Evolutionary conservation across 2,888 invertebrate genomes (phyloP), one percentile per base, ranked within the genome.

Genomic region (Tineola bisselliella): DNA sequence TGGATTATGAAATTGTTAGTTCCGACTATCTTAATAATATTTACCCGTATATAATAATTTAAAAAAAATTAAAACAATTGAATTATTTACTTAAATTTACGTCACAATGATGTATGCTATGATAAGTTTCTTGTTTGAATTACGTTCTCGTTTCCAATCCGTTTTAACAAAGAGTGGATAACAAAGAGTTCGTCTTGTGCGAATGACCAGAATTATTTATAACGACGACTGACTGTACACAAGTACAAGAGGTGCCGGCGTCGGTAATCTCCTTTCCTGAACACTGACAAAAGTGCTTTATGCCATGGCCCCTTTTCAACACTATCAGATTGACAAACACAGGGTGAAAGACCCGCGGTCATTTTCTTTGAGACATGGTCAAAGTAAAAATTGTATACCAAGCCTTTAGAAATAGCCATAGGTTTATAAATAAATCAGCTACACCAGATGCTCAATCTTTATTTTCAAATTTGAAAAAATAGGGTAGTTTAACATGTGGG

Each of bases 171-270:
- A 48, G 48, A 15, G 48, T 48, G 15, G 15, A 3, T 15, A 48
- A 12, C 38, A 2, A 13, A 17, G 48, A 48, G 15, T 48, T 48
- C 15, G 48, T 48, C 48, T 48, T 17, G 48, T 48, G 48, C 48
- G 17, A 48, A 48, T 48, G 48, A 48, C 15, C 13, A 48, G 48
- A 48, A 48, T 48, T 48, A 48, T 48, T 48, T 48, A 48, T 48
- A 48, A 48, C 1, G 48, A 10, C 48, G 15, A 48, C 48, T n/a
- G 48, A n/a, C n/a, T n/a, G n/a, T 12, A 44, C 15, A 13, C 15
- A 13, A 17, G 48, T 17, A 17, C 48, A 17, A 13, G 48, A 12
- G 48, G 12, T 48, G 10, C 48, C 48, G 48, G 48, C 48, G 17
- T 48, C 15, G 15, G 17, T 48, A 48, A 48, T 48, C 48, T 48